A percentile compares a stretch with the other conserved stretches of the same genome.
Evolutionary conservation across 2,888 invertebrate genomes (phyloP).

Genomic region (Nudaria mundana): DNA sequence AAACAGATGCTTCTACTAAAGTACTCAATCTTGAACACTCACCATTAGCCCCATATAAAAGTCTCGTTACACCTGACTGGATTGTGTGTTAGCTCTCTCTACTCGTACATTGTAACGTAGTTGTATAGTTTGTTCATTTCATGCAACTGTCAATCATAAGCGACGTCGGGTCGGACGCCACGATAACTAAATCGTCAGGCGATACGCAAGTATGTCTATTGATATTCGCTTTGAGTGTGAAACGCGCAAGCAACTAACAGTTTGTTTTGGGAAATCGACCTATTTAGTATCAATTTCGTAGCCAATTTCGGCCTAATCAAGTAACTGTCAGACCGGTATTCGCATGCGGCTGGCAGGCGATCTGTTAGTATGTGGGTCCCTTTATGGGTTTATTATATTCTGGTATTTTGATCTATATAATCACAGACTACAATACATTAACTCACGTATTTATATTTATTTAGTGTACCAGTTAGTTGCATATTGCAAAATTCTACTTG

Average conservation of each 20-base stretch:
- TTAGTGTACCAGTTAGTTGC: no score
- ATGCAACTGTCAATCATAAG: conserved; percentile 80
- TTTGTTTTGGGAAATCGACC: no score
- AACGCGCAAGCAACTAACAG: conserved; percentile 11
- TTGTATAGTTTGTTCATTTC: conserved; percentile 80
- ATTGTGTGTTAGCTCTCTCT: conserved; percentile 13
- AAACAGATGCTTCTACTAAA: not conserved
- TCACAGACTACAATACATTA: no score
- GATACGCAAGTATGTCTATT: conserved; percentile 75
- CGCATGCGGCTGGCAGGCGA: no score
- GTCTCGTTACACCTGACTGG: conserved; percentile 1
- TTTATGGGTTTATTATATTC: no score
- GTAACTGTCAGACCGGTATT: no score
- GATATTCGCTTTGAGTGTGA: conserved; percentile 24
- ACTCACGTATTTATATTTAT: no score
- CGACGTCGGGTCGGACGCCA: conserved; percentile 76
- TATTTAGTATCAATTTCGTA: no score
- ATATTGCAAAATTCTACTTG: no score
- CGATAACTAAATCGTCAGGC: conserved; percentile 74
- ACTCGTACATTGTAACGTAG: conserved; percentile 55
- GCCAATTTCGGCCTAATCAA: no score
- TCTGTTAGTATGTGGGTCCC: no score
- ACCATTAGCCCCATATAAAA: conserved; percentile 4
- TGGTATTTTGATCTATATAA: no score
- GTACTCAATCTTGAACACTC: not conserved